phyloP scores from a whole-genome alignment of 2,113 vertebrate species.

The Dermatemys mawii region DNA sequence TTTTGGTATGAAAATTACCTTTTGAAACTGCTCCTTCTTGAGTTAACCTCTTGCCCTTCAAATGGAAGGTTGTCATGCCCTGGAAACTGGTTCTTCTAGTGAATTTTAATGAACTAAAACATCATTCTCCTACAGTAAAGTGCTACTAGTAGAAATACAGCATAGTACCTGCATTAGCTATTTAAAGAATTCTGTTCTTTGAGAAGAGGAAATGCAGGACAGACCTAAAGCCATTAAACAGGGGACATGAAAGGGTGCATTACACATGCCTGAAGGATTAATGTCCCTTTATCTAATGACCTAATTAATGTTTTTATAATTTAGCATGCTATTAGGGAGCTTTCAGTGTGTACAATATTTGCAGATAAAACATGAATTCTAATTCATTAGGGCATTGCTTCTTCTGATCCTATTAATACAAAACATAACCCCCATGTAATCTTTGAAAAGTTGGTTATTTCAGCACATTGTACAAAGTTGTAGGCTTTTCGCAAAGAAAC shows the following conservation, averaged over 20 bases:
- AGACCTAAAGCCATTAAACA: conserved; percentile 29
- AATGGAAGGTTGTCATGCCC: conserved; percentile 67
- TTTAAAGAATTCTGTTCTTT: conserved; percentile 36
- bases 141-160: neutral
- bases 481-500: conserved; percentile 34
- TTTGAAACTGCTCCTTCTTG: conserved; percentile 59
- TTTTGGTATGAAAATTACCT: conserved; percentile 46
- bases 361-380: conserved; percentile 60
- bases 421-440: conserved; percentile 51
- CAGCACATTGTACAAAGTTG: neutral
- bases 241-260: conserved; percentile 48
- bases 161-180: conserved; percentile 35
- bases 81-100: conserved; percentile 62
- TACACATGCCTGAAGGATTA: conserved; percentile 62
- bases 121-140: conserved; percentile 20
- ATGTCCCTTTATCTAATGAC: conserved; percentile 66
- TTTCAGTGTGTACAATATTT: conserved; percentile 47
- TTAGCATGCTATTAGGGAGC: conserved; percentile 60
- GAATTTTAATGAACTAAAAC: conserved; percentile 58
- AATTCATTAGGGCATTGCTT: conserved; percentile 53
- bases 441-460: conserved; percentile 4
- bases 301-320: conserved; percentile 77
- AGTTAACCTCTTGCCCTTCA: conserved; percentile 49
- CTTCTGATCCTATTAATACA: conserved; percentile 73
- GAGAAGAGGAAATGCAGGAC: conserved; percentile 26